Conservation (phyloP, 2,113 vertebrate genomes). For the Thermophis baileyi region DNA sequence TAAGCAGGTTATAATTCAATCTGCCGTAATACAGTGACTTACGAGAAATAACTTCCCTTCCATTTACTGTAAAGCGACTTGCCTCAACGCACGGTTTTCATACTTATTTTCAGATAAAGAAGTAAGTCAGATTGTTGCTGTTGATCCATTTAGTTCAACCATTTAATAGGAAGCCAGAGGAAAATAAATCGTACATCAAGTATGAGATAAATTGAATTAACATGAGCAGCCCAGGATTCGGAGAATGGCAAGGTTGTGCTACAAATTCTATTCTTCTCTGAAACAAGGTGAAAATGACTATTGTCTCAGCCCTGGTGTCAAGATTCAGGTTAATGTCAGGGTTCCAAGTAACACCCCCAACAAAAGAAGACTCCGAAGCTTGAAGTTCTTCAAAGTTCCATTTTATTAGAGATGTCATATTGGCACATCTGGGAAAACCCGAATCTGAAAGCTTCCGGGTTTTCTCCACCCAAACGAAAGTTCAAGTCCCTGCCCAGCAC, state of each 20-base stretch:
- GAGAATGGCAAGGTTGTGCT: not conserved
- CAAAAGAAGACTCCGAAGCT: too few species aligned
- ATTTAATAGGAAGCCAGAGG: not conserved
- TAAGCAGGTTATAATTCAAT: conserved; percentile 54
- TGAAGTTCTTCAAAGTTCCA: too few species aligned
- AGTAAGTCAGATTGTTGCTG: not conserved
- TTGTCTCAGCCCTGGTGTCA: not conserved
- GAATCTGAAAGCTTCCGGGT: too few species aligned
- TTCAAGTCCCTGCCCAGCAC: too few species aligned
- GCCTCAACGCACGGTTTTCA: conserved; percentile 30
- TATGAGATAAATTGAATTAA: not conserved
- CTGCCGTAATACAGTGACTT: conserved; percentile 32
- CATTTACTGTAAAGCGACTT: conserved; percentile 45
- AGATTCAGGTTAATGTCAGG: too few species aligned
- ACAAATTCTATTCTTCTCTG: not conserved
- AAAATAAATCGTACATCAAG: not conserved
- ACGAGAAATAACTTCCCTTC: conserved; percentile 51
- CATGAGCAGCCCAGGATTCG: not conserved
- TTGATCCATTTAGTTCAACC: conserved; percentile 5
- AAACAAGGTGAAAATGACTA: not conserved
- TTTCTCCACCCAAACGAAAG: too few species aligned
- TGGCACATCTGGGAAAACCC: too few species aligned
- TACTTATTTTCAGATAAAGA: conserved; percentile 30
- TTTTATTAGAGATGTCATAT: too few species aligned
- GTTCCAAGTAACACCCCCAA: too few species aligned